Base-by-base conservation (phyloP, 2,888 invertebrate genomes). In the Cataglyphis livida region DNA sequence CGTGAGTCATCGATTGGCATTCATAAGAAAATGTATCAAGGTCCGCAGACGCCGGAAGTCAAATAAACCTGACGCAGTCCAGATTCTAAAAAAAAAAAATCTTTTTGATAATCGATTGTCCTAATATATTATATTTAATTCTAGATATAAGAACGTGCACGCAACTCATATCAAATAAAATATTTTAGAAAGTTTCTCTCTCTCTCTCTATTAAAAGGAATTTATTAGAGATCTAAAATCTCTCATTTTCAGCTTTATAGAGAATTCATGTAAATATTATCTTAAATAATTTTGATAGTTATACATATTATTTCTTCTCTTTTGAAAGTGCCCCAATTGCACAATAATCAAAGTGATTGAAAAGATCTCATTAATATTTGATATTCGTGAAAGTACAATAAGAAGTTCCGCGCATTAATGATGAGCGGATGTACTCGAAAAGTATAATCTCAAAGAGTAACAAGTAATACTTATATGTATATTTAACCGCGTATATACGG, bases 311-410 rank as follows among this genome's bases (percentile, higher is more conserved):
- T 18, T 75, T 35, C 15, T 25, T 10, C 0, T 18, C 54, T 38
- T 51, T 57, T 9, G 32, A 59, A 76, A 25, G 32, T 5, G 12
- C 7, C n/a, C 28, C 18, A 54, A 32, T 35, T 32, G 21, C 10
- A 2, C 65, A 35, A 59, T 41, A 21, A 38, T 15, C 9, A 54
- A 70, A 41, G n/a, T 10, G 18, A 79, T 48, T 61, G 28, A 28
- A 81, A 28, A 62, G 54, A 76, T 38, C 21, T 32, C 38, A 7
- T 71, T 61, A 71, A 71, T 73, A 81, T 59, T 38, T 61, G 18
- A 59, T 32, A 61, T 54, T 76, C 64, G 38, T 81, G 78, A 73
- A 81, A 81, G 21, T 81, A 81, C n/a, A 48, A 48, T 18, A 62
- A 18, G 10, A 35, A 18, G 35, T 79, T 70, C 44, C 59, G 44